Evolutionary conservation across 2,113 vertebrate species (phyloP).

Genomic region (Asarcornis scutulata): DNA sequence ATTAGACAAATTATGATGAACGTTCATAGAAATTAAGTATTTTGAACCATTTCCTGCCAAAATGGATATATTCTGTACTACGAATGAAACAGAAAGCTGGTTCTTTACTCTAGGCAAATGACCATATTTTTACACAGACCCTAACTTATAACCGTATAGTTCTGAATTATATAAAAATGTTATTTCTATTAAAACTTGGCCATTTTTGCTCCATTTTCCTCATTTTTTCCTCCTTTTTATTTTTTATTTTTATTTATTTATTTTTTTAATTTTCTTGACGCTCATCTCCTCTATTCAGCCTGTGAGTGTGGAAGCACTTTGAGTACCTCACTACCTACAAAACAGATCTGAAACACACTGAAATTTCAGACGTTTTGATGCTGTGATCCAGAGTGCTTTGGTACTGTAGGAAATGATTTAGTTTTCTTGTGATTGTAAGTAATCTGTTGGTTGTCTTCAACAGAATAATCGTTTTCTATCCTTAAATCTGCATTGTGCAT

Average conservation of each 20-base stretch:
- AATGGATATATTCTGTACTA: not conserved
- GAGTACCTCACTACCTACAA: not conserved
- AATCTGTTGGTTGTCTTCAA: not conserved
- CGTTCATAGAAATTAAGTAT: constrained; percentile 12
- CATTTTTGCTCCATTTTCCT: not conserved
- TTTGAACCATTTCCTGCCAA: constrained; percentile 2
- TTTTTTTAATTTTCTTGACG: not conserved
- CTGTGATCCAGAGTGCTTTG: not conserved
- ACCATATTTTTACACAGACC: not conserved
- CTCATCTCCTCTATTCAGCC: not conserved
- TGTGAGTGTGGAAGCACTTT: not conserved
- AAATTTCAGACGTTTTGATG: not conserved
- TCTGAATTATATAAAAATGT: not conserved
- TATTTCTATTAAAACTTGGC: not conserved
- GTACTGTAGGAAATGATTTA: not conserved
- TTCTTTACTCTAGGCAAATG: not conserved
- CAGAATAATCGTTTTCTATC: not conserved
- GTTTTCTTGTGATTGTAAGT: not conserved
- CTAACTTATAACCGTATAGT: not conserved
- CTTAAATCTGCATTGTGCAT: not conserved
- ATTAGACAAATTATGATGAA: not conserved
- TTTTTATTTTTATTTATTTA: no score
- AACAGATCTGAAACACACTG: not conserved
- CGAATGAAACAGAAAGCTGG: not conserved
- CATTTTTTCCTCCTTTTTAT: not conserved